Evolutionary conservation across 2,888 invertebrate species (phyloP), one percentile per base, ranked within the genome.

Genomic region (Ophonus ardosiacus): DNA sequence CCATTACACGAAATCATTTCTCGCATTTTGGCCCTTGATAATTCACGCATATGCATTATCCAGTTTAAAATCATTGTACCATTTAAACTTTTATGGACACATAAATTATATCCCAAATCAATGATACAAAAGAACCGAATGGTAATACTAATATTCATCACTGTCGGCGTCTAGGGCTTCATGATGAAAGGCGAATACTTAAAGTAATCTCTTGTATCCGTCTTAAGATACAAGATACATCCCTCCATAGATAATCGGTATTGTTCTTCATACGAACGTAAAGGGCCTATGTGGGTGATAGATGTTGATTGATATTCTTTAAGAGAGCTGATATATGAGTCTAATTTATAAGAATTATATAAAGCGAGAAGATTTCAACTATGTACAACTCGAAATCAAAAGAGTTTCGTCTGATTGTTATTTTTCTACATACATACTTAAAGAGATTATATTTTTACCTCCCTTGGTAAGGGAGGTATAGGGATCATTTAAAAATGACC

Each of bases 41-140:
- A 15, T 63, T 63, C 13, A 63, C 68, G 24, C 68, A 38, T 38
- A 68, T n/a, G n/a, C 10, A 68, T 68, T 68, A 38, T 68, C 15
- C 17, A 43, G 38, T 82, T 82, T 24, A 81, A 83, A 59, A 57
- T 43, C 74, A 56, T 61, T 74, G 76, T 83, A 76, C 74, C 83
- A 83, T 83, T 83, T 76, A 82, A 83, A 40, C n/a, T 61, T 83
- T 83, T 74, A 83, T 43, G 76, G n/a, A 76, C 18, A 74, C 83
- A 83, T 83, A 83, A 83, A 83, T 83, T 61, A 83, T 83, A 59
- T 83, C 78, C 61, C 74, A 83, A 83, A 40, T 61, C 59, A 71
- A 59, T 76, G 71, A 56, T 61, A 68, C 56, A 83, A 83, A 76
- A 74, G 71, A 6, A 10, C 56, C 7, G 15, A 76, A 18, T 7